Percentiles rank a stretch among this genome's conserved stretches.
phyloP scores from a whole-genome alignment of 2,113 vertebrate genomes.

The Brachypteracias leptosomus region DNA sequence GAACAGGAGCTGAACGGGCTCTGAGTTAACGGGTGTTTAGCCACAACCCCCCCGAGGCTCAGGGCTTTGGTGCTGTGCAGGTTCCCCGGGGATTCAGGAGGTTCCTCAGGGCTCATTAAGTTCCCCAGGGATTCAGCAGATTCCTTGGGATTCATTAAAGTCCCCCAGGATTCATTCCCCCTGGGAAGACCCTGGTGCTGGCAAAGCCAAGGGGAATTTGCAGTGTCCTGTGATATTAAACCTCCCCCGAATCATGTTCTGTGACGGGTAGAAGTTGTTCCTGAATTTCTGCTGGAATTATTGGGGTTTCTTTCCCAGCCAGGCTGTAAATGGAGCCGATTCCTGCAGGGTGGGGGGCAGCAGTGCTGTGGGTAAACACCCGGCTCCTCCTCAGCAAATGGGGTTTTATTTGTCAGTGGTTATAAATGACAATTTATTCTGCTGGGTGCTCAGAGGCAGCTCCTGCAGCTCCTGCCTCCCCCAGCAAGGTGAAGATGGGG shows the following conservation, averaged over 20 bases:
- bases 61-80: fast-evolving
- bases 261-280: too few relatives aligned
- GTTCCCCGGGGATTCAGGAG: neutral
- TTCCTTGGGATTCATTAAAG: too few relatives aligned
- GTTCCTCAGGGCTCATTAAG: too few relatives aligned
- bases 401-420: neutral
- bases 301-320: neutral
- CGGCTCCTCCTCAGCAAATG: neutral
- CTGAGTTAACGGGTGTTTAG: neutral
- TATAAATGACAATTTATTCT: neutral
- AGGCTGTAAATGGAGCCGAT: neutral
- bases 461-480: neutral
- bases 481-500: neutral
- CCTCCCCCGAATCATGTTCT: neutral
- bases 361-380: neutral
- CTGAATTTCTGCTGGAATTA: neutral
- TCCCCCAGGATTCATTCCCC: too few relatives aligned
- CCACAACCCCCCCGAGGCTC: neutral
- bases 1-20: neutral
- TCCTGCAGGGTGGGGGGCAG: neutral
- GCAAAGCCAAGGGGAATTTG: too few relatives aligned
- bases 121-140: too few relatives aligned
- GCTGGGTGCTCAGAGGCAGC: too few relatives aligned
- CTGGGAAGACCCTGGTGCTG: too few relatives aligned
- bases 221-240: neutral